These are phyloP conservation scores for Acholoe squamosa DNA, from an alignment of 2,888 invertebrate genomes.

Conservation along the genomic window DNA sequence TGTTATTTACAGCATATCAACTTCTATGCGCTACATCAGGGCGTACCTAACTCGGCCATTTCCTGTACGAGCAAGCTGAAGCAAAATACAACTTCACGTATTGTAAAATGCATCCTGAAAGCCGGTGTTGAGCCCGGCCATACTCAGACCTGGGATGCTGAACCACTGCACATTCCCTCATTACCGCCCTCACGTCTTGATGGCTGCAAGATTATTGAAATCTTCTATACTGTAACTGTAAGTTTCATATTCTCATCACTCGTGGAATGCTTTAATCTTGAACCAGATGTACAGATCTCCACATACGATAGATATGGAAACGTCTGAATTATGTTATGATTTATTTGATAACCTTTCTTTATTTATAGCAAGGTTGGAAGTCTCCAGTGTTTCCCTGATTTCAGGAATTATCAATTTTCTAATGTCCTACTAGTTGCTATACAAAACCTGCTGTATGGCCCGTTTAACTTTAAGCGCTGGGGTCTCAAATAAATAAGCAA, in stretches of 20 bases:
- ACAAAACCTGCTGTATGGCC: no score
- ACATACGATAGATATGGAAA: no score
- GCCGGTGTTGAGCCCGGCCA: constrained; percentile 42
- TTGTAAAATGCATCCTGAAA: constrained; percentile 53
- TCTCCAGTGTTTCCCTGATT: no score
- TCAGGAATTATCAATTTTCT: no score
- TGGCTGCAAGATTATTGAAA: constrained; percentile 49
- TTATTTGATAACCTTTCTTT: no score
- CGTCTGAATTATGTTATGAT: no score
- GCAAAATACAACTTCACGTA: constrained; percentile 50
- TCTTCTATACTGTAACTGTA: constrained; percentile 55
- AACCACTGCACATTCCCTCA: constrained; percentile 51
- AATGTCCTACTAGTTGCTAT: no score
- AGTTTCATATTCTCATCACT: background rate
- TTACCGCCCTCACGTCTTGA: constrained; percentile 41
- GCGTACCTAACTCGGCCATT: constrained; percentile 58
- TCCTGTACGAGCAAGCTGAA: constrained; percentile 46
- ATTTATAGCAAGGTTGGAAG: no score
- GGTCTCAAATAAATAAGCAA: no score
- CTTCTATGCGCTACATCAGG: constrained; percentile 54
- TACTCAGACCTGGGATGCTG: constrained; percentile 50
- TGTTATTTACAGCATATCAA: constrained; percentile 34
- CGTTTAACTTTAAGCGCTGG: no score
- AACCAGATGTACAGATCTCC: no score
- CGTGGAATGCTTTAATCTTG: no score